These are phyloP conservation scores for Chelonus insularis DNA, from an alignment of 1,140 invertebrate genomes.

Conservation along the genomic window DNA sequence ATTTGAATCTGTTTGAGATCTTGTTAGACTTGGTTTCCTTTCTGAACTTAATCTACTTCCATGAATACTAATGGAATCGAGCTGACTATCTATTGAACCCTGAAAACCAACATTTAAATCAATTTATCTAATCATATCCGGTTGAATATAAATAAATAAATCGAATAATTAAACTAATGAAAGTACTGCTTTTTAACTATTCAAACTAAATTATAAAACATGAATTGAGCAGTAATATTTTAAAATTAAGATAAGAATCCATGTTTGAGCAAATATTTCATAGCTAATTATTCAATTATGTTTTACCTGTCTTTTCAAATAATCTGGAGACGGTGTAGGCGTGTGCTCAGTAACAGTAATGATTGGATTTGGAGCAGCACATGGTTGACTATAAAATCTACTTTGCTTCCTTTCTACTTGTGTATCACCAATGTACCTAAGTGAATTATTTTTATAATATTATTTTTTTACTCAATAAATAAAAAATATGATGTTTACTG, in stretches of 20 bases:
- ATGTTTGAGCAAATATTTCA: no score
- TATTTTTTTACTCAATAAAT: neutral
- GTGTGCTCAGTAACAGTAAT: conserved; percentile 96
- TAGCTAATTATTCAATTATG: neutral
- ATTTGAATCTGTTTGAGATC: conserved; percentile 93
- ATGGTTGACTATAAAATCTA: conserved; percentile 55
- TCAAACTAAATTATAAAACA: no score
- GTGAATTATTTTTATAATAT: conserved; percentile 7
- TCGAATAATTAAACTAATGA: no score
- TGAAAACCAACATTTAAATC: conserved; percentile 42
- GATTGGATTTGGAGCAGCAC: conserved; percentile 78
- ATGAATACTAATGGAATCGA: conserved; percentile 73
- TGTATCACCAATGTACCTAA: conserved; percentile 53
- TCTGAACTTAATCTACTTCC: conserved; percentile 65
- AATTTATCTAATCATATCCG: neutral
- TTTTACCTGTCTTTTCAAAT: conserved; percentile 73
- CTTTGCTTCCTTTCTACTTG: conserved; percentile 54
- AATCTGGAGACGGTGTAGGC: conserved; percentile 84
- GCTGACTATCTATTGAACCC: conserved; percentile 79
- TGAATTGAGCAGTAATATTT: no score
- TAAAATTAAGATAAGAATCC: no score
- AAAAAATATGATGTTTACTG: neutral
- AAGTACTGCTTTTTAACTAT: no score
- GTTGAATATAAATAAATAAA: no score
- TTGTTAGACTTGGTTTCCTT: conserved; percentile 72